Evolutionary conservation across 1,140 invertebrate species (phyloP), one percentile per base, ranked within the genome.

Genomic region (Harlomillsia oculata): DNA sequence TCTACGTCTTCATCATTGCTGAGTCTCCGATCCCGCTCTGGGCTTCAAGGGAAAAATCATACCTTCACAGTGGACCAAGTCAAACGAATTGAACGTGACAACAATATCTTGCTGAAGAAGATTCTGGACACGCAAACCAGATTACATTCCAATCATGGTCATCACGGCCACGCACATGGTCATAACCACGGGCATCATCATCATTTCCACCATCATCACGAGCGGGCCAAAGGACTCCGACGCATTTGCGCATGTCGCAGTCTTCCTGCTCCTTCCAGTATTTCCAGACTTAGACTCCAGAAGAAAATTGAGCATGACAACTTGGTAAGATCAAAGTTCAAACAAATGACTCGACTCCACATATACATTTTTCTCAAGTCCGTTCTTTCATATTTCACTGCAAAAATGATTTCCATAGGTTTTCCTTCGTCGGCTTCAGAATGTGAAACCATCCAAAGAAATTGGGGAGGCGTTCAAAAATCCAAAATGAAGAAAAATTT

Each of bases 391-490:
- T n/a, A n/a, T n/a, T n/a, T n/a, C n/a, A n/a, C n/a, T n/a, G n/a
- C n/a, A n/a, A n/a, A n/a, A n/a, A n/a, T n/a, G n/a, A n/a, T n/a
- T n/a, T n/a, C 39, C 49, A 14, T 26, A 56, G 54, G 26, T 56
- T 3, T 28, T 56, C 5, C 39, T 56, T 44, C 36, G 41, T 20
- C 8, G 21, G 6, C 34, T 56, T 5, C 54, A 56, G 30, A 56
- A 9, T 49, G 45, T 48, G 16, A 56, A 56, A 26, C 54, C 54
- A 3, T 56, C 54, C 9, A 56, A 46, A 36, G 54, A 56, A 3
- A 56, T 56, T 48, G 54, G 23, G 2, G 54, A 56, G n/a, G 54
- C 54, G 18, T 56, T 56, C 44, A 45, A 45, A 45, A 9, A 41
- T 20, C 6, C 6, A 34, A 34, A 34, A n/a, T n/a, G n/a, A n/a